Percentiles rank a stretch among this genome's conserved stretches.
Conservation (phyloP, 2,888 invertebrate species). For the Epistrophella euchroma region DNA sequence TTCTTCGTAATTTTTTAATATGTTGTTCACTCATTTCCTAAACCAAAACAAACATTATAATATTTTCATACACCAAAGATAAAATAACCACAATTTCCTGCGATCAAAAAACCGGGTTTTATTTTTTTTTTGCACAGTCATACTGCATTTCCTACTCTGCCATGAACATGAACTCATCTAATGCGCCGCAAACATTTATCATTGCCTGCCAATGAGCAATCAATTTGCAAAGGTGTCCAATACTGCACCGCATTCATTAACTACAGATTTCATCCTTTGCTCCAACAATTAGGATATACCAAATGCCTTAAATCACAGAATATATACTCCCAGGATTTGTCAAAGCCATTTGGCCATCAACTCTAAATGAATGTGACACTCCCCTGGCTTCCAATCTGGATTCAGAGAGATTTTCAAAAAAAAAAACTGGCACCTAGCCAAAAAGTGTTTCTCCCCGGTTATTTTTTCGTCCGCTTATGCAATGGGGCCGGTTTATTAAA, state of each 20-base stretch:
- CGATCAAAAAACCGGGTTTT: not conserved
- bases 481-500: constrained; percentile 39
- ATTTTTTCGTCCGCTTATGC: not conserved
- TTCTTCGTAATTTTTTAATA: too few relatives aligned
- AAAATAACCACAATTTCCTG: too few relatives aligned
- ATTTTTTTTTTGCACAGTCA: not conserved
- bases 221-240: constrained; percentile 65
- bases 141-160: not conserved
- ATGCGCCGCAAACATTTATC: constrained; percentile 50
- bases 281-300: constrained; percentile 54
- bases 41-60: too few relatives aligned
- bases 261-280: constrained; percentile 39
- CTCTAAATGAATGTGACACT: constrained; percentile 68
- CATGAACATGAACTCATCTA: not conserved
- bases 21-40: too few relatives aligned
- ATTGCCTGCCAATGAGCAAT: constrained; percentile 66
- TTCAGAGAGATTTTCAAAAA: constrained; percentile 37
- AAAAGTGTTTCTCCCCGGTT: constrained; percentile 7
- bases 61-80: too few relatives aligned
- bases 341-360: constrained; percentile 74
- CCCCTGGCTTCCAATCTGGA: constrained; percentile 37
- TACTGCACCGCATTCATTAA: constrained; percentile 67
- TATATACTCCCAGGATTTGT: constrained; percentile 54
- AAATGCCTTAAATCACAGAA: constrained; percentile 63
- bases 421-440: constrained; percentile 55